Conservation (phyloP, 2,888 invertebrate species). For the Eubasilissa splendida region DNA sequence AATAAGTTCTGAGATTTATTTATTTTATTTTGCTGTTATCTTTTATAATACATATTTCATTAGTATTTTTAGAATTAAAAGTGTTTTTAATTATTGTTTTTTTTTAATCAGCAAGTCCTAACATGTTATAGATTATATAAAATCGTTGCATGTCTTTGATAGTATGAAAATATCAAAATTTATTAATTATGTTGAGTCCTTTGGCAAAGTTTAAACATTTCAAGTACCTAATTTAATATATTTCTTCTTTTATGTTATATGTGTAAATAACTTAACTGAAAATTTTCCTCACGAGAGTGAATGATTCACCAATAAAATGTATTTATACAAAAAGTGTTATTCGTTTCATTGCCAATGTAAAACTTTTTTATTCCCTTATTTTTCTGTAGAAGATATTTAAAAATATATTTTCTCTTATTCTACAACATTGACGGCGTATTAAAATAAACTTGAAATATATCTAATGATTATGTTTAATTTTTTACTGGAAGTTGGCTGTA, state of each 20-base stretch:
- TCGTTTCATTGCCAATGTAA: neutral
- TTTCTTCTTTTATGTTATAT: neutral
- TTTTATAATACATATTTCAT: too few relatives aligned
- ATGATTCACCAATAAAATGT: conserved; percentile 19
- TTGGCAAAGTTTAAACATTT: neutral
- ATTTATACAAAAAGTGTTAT: conserved; percentile 9
- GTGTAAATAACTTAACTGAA: conserved; percentile 7
- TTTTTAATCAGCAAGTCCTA: neutral
- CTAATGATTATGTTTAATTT: neutral
- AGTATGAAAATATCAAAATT: neutral
- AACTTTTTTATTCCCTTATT: neutral
- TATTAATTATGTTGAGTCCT: neutral
- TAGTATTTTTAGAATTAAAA: neutral
- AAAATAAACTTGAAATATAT: neutral
- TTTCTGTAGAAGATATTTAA: neutral
- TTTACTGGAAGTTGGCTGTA: neutral
- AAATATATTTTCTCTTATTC: neutral
- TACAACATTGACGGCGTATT: neutral
- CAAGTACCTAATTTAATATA: neutral
- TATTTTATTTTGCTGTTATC: too few relatives aligned
- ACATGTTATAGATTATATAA: neutral
- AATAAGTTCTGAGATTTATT: too few relatives aligned
- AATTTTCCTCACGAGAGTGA: neutral
- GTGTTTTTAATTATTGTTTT: neutral
- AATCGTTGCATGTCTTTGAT: neutral